A percentile compares a stretch with the other conserved stretches of the same genome.
Evolutionary conservation across 2,888 invertebrate species (phyloP).

Genomic region (Hirtodrosophila cameraria): DNA sequence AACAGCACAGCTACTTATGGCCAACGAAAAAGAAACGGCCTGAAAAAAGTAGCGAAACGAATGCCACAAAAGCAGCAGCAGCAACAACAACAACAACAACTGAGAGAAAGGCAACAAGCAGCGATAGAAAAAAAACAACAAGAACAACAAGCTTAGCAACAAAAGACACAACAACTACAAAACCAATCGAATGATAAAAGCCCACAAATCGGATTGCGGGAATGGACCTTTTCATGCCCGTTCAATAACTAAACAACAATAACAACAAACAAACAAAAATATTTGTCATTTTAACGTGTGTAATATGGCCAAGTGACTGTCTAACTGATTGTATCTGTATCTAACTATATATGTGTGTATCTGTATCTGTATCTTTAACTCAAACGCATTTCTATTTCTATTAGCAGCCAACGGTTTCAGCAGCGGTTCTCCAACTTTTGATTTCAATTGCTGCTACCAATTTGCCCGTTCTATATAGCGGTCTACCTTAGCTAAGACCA

Average conservation of each 20-base stretch:
- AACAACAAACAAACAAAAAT: constrained; percentile 53
- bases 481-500: constrained; percentile 20
- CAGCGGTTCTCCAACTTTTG: constrained; percentile 65
- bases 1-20: constrained; percentile 52
- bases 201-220: constrained; percentile 77
- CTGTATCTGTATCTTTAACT: constrained; percentile 17
- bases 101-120: constrained; percentile 67
- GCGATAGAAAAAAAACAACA: constrained; percentile 17
- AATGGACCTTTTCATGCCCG: constrained; percentile 64
- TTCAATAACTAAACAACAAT: constrained; percentile 64
- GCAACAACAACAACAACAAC: constrained; percentile 35
- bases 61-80: constrained; percentile 61
- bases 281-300: constrained; percentile 68
- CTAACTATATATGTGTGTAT: constrained; percentile 8
- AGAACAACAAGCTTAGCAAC: constrained; percentile 17
- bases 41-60: constrained; percentile 75
- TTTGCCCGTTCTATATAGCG: constrained; percentile 56
- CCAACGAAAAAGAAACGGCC: constrained; percentile 61
- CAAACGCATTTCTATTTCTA: constrained; percentile 32
- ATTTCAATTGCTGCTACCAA: constrained; percentile 54
- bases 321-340: constrained; percentile 38
- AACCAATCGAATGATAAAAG: constrained; percentile 72
- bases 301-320: constrained; percentile 51
- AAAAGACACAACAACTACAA: constrained; percentile 37
- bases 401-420: constrained; percentile 45